Base-by-base conservation (phyloP, 2,888 invertebrate genomes). In the Dioctria linearis region DNA sequence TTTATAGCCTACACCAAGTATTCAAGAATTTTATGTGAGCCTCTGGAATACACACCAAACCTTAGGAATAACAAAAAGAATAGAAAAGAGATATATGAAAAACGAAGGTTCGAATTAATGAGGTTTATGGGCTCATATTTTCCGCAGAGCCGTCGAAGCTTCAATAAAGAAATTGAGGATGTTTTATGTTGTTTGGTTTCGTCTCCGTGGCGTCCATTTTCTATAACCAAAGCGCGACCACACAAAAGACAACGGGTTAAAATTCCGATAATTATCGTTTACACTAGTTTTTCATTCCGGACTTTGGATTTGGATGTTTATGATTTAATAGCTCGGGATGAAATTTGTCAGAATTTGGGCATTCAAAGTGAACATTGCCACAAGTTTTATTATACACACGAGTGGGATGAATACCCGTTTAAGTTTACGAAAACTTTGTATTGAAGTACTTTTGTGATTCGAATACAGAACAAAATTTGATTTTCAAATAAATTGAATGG, bases 231-330 rank as follows among this genome's bases (percentile, higher is more conserved):
- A 25, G 25, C 25, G 25, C 25, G 76, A 46, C 76, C 76, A 76
- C 76, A 76, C 76, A 76, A 59, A 75, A 75, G 59, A 43, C 46
- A 25, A 25, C 25, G 63, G 76, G 75, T 40, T 43, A 46, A 57
- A 63, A 11, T 8, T 42, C 11, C 13, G 39, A 37, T 76, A 76
- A 76, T 76, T 63, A 76, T 76, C 25, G 46, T 49, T 76, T 57
- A 75, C 76, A 76, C 76, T 63, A 76, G 76, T 61, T 37, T 61
- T 63, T 76, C 63, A 76, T 76, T 76, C 37, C 63, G 37, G 76
- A 5, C 43, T 6, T 66, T 37, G 2, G 25, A 25, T 25, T 25
- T 25, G 25, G 46, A 13, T 57, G 61, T 61, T 43, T 76, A 49
- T 49, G 63, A 42, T 39, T 43, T 49, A 63, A 51, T 40, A 73